These are phyloP conservation scores for Drosophila nebulosa DNA, from an alignment of 1,140 invertebrate species.

Conservation along the genomic window DNA sequence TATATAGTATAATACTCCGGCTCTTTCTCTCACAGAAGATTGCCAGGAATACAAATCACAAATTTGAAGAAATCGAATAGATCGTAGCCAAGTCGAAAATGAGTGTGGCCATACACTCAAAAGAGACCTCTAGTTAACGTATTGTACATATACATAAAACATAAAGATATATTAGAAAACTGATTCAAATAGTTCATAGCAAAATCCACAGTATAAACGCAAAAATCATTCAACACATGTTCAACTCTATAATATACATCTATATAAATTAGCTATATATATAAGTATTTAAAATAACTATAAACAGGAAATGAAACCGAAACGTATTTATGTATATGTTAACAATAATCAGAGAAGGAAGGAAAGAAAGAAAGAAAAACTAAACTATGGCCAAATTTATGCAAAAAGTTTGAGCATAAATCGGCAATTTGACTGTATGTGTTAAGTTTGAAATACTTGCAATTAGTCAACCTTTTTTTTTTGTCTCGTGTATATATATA, in stretches of 20 bases:
- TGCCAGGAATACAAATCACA: background rate
- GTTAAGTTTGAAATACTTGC: conserved; percentile 55
- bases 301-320: background rate
- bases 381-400: background rate
- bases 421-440: conserved; percentile 49
- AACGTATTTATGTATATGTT: background rate
- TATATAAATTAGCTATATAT: conserved; percentile 1
- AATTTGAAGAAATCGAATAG: background rate
- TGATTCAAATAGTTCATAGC: background rate
- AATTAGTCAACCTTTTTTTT: conserved; percentile 9
- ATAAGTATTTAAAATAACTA: background rate
- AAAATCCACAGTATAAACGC: background rate
- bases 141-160: background rate
- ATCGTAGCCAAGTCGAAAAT: background rate
- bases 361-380: background rate
- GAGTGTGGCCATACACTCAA: background rate
- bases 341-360: background rate
- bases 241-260: background rate
- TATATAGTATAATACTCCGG: background rate
- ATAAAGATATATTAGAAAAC: background rate
- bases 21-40: background rate
- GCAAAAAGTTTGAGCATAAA: no score
- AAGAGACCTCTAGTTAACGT: background rate
- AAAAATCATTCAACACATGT: background rate
- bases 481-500: background rate